Evolutionary conservation across 2,113 vertebrate genomes (phyloP).

Genomic region (Chloroceryle aenea): DNA sequence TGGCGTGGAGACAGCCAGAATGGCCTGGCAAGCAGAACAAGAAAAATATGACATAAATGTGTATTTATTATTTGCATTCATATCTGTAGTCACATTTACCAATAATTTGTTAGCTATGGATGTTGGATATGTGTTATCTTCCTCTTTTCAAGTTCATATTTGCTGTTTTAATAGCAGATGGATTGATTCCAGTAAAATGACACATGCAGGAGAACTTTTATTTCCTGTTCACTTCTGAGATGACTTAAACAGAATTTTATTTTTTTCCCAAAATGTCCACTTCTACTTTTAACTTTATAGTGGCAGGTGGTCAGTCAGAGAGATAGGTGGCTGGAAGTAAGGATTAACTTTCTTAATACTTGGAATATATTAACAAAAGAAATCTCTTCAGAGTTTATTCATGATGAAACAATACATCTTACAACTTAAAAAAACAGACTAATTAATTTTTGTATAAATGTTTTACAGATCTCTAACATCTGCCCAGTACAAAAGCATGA

Average conservation of each 20-base stretch:
- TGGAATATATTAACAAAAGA: neutral
- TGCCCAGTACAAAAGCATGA: neutral
- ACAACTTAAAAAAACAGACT: neutral
- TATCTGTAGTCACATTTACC: neutral
- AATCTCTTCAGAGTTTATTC: neutral
- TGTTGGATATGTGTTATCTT: neutral
- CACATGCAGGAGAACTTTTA: neutral
- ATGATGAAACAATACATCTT: neutral
- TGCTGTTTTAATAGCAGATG: neutral
- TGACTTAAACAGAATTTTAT: neutral
- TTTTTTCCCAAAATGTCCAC: neutral
- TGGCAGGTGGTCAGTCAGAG: neutral
- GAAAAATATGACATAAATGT: neutral
- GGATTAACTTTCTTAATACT: neutral
- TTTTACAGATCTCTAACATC: neutral
- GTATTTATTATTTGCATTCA: neutral
- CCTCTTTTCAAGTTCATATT: neutral
- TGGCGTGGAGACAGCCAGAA: conserved; percentile 94
- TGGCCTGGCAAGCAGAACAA: conserved; percentile 79
- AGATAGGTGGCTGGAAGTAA: neutral
- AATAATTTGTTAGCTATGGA: neutral
- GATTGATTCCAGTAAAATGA: neutral
- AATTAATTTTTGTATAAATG: neutral
- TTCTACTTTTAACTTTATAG: neutral
- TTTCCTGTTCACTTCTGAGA: neutral